A percentile compares a stretch with the other conserved stretches of the same genome.
These are phyloP conservation scores for Pseudomugil gertrudae DNA, from an alignment of 2,797 vertebrate genomes.

Conservation along the genomic window DNA sequence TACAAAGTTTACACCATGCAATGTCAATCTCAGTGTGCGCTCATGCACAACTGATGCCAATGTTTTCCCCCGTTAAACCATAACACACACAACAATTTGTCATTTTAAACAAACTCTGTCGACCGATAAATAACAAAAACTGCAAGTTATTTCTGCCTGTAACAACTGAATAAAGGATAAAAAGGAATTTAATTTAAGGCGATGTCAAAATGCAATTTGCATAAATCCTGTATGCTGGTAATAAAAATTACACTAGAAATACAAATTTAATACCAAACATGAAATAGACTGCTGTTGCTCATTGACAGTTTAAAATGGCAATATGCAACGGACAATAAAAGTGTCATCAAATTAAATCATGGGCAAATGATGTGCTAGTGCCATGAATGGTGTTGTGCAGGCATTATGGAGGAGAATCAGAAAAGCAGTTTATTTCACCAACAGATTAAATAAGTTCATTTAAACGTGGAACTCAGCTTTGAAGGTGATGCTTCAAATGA, in stretches of 20 bases:
- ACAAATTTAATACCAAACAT: not conserved
- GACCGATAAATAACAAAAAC: not conserved
- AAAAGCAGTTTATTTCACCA: not conserved
- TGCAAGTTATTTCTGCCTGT: not conserved
- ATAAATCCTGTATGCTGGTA: not conserved
- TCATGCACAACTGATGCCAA: not conserved
- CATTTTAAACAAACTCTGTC: no score
- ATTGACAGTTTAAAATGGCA: not conserved
- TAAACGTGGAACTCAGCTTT: not conserved
- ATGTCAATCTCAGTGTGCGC: not conserved
- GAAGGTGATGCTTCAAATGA: not conserved
- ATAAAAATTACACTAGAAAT: not conserved
- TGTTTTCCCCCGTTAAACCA: not conserved
- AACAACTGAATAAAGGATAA: not conserved
- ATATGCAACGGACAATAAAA: not conserved
- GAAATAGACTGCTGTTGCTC: not conserved
- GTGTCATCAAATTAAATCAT: not conserved
- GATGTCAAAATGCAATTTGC: not conserved
- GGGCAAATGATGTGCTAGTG: not conserved
- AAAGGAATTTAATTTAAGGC: not conserved
- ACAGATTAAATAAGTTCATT: not conserved
- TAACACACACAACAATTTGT: not conserved
- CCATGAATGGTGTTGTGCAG: no score
- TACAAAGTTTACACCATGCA: not conserved
- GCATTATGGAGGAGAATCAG: not conserved